Percentiles rank a stretch among this genome's conserved stretches.
Conservation (phyloP, 2,113 vertebrate genomes). For the Tichodroma muraria region DNA sequence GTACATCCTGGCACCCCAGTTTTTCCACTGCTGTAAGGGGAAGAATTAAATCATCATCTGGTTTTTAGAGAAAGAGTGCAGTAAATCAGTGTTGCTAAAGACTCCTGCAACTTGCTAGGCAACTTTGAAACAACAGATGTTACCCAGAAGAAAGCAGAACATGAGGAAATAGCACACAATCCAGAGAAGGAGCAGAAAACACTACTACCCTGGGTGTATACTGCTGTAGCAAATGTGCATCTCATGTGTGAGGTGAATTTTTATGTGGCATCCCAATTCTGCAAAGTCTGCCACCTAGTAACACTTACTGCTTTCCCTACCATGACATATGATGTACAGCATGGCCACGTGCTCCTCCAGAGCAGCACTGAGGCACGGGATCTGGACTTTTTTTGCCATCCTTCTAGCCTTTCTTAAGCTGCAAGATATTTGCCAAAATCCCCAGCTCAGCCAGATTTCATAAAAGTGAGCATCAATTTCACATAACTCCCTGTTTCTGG, state of each 20-base stretch:
- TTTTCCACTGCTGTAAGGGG: neutral
- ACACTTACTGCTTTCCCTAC: neutral
- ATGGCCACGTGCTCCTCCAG: neutral
- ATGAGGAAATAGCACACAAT: neutral
- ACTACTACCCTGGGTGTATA: neutral
- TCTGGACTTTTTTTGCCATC: neutral
- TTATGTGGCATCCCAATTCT: neutral
- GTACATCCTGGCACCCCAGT: neutral
- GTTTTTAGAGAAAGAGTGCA: neutral
- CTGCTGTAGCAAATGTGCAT: neutral
- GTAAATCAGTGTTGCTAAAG: neutral
- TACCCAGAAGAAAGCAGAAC: neutral
- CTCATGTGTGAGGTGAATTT: neutral
- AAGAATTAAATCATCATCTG: neutral
- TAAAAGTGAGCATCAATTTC: neutral
- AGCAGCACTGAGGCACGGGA: neutral
- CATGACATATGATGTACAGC: rapidly evolving
- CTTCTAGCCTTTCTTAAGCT: neutral
- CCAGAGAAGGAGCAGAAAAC: neutral
- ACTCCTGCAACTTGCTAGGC: neutral
- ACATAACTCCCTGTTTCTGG: neutral
- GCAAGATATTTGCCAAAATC: neutral
- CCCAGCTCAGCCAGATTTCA: neutral
- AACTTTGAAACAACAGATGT: neutral
- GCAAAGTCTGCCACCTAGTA: neutral